Percentiles rank a stretch among this genome's conserved stretches.
Evolutionary conservation across 2,888 invertebrate species (phyloP).

Genomic region (Margaritifera margaritifera): DNA sequence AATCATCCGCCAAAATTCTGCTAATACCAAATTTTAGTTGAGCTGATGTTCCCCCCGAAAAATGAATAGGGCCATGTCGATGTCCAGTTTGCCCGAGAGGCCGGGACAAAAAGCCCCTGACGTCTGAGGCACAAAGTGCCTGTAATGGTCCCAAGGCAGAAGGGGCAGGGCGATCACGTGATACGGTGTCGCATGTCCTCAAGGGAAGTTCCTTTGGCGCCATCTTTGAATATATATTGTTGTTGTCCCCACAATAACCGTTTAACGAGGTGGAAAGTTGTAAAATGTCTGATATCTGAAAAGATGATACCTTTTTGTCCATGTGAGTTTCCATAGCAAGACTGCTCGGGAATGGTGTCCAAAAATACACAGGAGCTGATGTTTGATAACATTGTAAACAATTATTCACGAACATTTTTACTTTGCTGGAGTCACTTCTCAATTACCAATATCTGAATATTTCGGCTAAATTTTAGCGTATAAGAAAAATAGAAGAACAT

Average conservation of each 20-base stretch:
- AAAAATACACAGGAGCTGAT: constrained; percentile 34
- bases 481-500: no score
- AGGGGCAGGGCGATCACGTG: constrained; percentile 9
- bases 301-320: constrained; percentile 23
- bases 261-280: constrained; percentile 18
- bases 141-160: constrained; percentile 59
- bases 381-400: constrained; percentile 34
- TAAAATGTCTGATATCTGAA: constrained; percentile 42
- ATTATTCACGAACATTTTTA: constrained; percentile 25
- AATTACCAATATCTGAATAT: no score
- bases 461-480: no score
- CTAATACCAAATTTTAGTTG: constrained; percentile 56
- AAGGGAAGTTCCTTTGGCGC: no score
- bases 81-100: constrained; percentile 8
- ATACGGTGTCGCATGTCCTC: no score
- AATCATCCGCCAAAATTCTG: constrained; percentile 54
- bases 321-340: neutral
- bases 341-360: constrained; percentile 27
- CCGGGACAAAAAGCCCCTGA: constrained; percentile 31
- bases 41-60: constrained; percentile 12
- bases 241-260: no score
- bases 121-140: constrained; percentile 55
- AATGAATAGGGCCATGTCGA: constrained; percentile 1
- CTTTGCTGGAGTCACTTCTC: no score
- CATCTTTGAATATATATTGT: no score